Conservation (phyloP, 2,888 invertebrate species). For the Andrena marginata region DNA sequence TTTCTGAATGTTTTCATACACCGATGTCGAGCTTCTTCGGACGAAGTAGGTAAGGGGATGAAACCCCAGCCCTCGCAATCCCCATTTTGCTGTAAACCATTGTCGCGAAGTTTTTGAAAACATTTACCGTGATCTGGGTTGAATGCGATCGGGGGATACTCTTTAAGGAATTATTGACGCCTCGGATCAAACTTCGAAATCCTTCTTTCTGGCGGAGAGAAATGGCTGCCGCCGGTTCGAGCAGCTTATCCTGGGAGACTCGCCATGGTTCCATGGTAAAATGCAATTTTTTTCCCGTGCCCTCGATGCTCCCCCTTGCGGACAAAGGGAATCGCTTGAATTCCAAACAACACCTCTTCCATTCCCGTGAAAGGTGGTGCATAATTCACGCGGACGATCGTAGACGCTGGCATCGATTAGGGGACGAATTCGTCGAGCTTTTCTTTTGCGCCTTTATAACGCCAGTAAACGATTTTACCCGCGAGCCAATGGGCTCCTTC, state of each 20-base stretch:
- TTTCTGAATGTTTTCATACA: no score
- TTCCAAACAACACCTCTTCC: not conserved
- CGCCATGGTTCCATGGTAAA: not conserved
- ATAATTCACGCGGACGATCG: conserved; percentile 6
- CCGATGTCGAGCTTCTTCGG: no score
- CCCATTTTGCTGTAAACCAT: not conserved
- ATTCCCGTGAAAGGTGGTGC: not conserved
- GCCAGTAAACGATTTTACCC: conserved; percentile 46
- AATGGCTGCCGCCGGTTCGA: not conserved
- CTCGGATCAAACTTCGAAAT: not conserved
- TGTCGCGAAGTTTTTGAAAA: not conserved
- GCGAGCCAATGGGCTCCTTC: conserved; percentile 18
- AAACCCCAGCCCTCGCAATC: no score
- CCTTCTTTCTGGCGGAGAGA: not conserved
- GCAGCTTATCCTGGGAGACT: not conserved
- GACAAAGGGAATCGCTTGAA: not conserved
- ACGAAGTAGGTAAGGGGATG: no score
- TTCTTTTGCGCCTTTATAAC: conserved; percentile 26
- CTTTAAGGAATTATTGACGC: not conserved
- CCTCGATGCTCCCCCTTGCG: not conserved
- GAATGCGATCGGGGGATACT: not conserved
- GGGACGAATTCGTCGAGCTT: conserved; percentile 15
- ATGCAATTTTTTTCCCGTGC: not conserved
- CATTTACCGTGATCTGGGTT: not conserved
- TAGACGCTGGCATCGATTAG: conserved; percentile 35